A percentile compares a stretch with the other conserved stretches of the same genome.
phyloP scores from a whole-genome alignment of 2,797 vertebrate species.

The Alosa sapidissima region DNA sequence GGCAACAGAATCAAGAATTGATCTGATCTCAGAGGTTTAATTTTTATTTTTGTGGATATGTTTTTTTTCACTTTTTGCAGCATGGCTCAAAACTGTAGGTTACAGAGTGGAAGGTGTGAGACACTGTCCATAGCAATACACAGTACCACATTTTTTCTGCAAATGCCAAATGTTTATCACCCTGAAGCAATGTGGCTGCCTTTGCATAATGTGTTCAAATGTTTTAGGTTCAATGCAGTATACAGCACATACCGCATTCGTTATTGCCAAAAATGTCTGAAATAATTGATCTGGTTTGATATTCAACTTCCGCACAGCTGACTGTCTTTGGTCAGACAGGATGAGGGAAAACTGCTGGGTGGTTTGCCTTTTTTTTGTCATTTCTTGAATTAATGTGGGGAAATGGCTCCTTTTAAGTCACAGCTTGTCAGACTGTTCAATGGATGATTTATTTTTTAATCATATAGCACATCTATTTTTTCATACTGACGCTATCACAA shows the following conservation, averaged over 20 bases:
- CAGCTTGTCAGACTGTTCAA: constrained; percentile 27
- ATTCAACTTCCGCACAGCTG: not conserved
- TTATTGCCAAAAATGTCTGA: not conserved
- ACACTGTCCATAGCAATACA: constrained; percentile 20
- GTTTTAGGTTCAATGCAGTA: constrained; percentile 15
- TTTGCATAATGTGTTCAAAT: not conserved
- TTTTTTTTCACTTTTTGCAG: not conserved
- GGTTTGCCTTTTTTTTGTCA: not conserved
- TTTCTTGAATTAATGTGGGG: not conserved
- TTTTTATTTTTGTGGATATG: not conserved
- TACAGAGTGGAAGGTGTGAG: not conserved
- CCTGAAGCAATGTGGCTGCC: not conserved
- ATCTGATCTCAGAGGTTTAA: not conserved
- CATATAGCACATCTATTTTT: constrained; percentile 33
- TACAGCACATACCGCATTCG: not conserved
- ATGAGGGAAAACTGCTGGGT: constrained; percentile 2
- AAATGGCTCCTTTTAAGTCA: not conserved
- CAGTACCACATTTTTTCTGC: not conserved
- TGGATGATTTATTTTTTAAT: constrained; percentile 34
- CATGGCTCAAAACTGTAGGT: not conserved
- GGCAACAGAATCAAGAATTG: not conserved
- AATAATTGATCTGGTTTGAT: not conserved
- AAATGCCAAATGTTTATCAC: not conserved
- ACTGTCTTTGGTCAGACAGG: not conserved
- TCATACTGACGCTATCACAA: not conserved